Conservation (phyloP, 2,888 invertebrate genomes). For the Phasia obesa region DNA sequence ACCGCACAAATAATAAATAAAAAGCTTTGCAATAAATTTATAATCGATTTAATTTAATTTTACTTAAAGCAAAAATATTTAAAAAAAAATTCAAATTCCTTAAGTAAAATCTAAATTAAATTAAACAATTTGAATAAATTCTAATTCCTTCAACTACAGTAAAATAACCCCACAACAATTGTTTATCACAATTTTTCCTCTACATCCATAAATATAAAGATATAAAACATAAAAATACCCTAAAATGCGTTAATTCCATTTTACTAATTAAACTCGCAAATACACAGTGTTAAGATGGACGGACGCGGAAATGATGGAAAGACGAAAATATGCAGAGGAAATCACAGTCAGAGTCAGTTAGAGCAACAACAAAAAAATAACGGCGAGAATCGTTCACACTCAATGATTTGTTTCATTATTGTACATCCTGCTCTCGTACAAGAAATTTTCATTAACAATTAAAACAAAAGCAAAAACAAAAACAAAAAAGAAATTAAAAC, state of each 20-base stretch:
- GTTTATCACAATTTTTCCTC: constrained; percentile 24
- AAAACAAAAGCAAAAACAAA: constrained; percentile 74
- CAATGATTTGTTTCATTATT: constrained; percentile 81
- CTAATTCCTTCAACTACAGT: not conserved
- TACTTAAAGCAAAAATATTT: too few relatives aligned
- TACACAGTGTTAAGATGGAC: constrained; percentile 73
- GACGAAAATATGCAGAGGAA: constrained; percentile 61
- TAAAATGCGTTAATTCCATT: constrained; percentile 80
- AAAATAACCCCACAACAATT: not conserved
- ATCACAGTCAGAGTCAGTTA: constrained; percentile 66
- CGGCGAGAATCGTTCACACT: constrained; percentile 78
- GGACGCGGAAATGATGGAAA: constrained; percentile 63
- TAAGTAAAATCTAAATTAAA: not conserved
- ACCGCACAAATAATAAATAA: too few relatives aligned
- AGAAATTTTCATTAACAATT: constrained; percentile 81
- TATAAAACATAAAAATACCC: constrained; percentile 69
- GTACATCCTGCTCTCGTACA: constrained; percentile 71
- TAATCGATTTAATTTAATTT: too few relatives aligned
- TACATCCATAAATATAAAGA: constrained; percentile 20
- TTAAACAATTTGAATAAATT: constrained; percentile 10
- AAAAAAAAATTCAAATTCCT: not conserved
- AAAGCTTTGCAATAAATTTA: too few relatives aligned
- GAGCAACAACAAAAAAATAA: constrained; percentile 48
- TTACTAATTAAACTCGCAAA: constrained; percentile 81
- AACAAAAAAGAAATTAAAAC: constrained; percentile 74